These are phyloP conservation scores for Spisula solida DNA, from an alignment of 2,888 invertebrate genomes.

Conservation along the genomic window DNA sequence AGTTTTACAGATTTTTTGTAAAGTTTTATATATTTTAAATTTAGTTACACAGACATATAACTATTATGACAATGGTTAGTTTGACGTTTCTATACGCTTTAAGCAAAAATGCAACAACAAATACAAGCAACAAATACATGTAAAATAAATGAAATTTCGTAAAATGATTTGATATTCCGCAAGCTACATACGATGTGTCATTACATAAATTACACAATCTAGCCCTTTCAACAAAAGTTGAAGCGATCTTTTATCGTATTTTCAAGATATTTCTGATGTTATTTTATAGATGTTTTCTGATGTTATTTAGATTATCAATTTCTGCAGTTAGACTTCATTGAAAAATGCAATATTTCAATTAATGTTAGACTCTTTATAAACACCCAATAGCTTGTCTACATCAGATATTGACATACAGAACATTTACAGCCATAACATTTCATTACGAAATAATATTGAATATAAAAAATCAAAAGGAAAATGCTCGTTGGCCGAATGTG, in stretches of 20 bases:
- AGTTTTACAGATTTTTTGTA: no score
- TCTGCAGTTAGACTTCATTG: conserved; percentile 30
- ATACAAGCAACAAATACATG: no score
- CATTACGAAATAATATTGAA: conserved; percentile 29
- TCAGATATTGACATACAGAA: conserved; percentile 37
- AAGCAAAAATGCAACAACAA: no score
- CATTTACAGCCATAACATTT: conserved; percentile 11
- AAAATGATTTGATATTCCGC: not conserved
- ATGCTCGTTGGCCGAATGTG: conserved; percentile 31
- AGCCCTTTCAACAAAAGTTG: not conserved
- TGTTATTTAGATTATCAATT: conserved; percentile 37
- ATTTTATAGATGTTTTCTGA: conserved; percentile 21
- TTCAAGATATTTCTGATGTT: conserved; percentile 24
- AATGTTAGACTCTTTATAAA: conserved; percentile 38
- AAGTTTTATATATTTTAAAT: no score
- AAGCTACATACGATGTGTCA: not conserved
- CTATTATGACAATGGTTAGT: no score
- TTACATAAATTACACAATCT: not conserved
- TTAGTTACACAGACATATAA: no score
- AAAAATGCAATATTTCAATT: conserved; percentile 53
- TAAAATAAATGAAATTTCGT: not conserved
- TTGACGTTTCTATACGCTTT: no score
- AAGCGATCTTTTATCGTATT: not conserved
- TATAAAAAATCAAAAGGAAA: conserved; percentile 24
- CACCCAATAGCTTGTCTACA: conserved; percentile 43